Evolutionary conservation across 2,888 invertebrate genomes (phyloP).

Genomic region (Falcaria lacertinaria): DNA sequence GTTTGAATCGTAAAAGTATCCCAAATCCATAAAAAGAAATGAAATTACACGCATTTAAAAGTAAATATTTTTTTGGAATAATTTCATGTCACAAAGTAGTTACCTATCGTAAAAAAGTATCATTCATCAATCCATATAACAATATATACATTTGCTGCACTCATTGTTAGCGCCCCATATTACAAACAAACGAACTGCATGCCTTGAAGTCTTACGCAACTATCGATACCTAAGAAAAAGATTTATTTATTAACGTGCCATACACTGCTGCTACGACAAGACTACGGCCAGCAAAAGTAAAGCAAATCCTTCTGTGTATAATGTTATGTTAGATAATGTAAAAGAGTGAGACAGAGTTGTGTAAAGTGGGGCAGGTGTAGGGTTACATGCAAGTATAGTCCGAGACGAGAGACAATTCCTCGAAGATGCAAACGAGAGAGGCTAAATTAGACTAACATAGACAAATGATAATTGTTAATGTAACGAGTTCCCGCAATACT

Average conservation of each 20-base stretch:
- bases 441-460: constrained; percentile 17
- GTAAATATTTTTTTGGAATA: too few relatives aligned
- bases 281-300: background rate
- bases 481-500: too few relatives aligned
- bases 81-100: too few relatives aligned
- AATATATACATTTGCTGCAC: constrained; percentile 6
- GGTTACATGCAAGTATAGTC: constrained; percentile 26
- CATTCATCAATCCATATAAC: too few relatives aligned
- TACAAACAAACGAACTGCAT: constrained; percentile 16
- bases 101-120: too few relatives aligned
- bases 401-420: constrained; percentile 18
- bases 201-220: constrained; percentile 9
- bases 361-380: constrained; percentile 19
- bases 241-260: background rate
- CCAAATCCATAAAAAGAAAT: too few relatives aligned
- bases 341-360: constrained; percentile 3
- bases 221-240: background rate
- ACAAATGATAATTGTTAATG: constrained; percentile 15
- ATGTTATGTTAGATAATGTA: background rate
- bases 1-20: too few relatives aligned
- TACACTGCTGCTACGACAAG: constrained; percentile 5
- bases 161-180: constrained; percentile 39
- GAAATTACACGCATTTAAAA: too few relatives aligned
- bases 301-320: constrained; percentile 10
- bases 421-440: constrained; percentile 18